Evolutionary conservation across 2,113 vertebrate genomes (phyloP).

Genomic region (Phycodurus eques): DNA sequence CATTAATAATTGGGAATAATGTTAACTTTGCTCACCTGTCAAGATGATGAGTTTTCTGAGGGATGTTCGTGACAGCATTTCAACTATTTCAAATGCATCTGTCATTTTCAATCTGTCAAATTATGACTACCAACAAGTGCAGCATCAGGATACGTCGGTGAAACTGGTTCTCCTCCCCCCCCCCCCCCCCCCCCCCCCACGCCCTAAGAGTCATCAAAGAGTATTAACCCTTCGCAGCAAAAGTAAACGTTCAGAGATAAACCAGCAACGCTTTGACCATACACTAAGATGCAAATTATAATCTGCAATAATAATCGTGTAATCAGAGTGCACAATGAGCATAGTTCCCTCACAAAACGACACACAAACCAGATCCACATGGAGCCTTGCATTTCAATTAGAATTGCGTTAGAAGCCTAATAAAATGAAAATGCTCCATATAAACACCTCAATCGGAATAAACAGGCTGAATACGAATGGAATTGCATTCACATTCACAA

Average conservation of each 20-base stretch:
- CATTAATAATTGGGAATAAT: conserved; percentile 28
- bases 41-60: conserved; percentile 18
- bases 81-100: conserved; percentile 33
- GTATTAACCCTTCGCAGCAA: not conserved
- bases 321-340: conserved; percentile 5
- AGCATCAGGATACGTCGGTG: conserved; percentile 8
- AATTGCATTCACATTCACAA: no score
- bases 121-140: conserved; percentile 5
- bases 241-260: conserved; percentile 10
- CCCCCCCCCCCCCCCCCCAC: no score
- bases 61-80: conserved; percentile 18
- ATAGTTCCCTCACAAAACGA: conserved; percentile 24
- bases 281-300: not conserved
- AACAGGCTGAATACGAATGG: no score
- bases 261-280: not conserved
- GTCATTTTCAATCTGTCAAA: conserved; percentile 19
- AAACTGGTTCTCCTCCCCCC: not conserved
- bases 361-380: conserved; percentile 9
- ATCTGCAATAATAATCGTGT: conserved; percentile 11
- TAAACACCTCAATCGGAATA: no score
- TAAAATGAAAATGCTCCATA: no score
- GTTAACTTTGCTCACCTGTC: conserved; percentile 39
- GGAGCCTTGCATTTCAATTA: no score
- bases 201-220: not conserved
- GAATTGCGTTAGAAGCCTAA: not conserved